Base-by-base conservation (phyloP, 1,140 invertebrate genomes). In the Drosophila ironensis region DNA sequence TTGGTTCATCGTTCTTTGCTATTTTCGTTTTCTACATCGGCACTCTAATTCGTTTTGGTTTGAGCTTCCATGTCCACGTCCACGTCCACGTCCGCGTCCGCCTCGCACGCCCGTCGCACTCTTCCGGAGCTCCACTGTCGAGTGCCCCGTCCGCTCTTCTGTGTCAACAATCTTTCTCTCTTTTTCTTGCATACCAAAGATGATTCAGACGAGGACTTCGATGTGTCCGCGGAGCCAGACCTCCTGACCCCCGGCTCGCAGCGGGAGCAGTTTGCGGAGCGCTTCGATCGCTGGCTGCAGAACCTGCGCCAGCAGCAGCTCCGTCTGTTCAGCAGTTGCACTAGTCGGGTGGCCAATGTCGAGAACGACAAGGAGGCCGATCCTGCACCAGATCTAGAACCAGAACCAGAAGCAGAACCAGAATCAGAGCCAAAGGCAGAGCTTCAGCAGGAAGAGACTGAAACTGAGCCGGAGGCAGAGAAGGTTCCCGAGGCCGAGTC, bases 241-340 rank as follows among this genome's bases (percentile, higher is more conserved):
- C 50, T 45, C 41, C 53, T 78, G 37, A 84, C 63, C 30, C 78
- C 78, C 30, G 57, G 50, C 51, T 70, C 78, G 8, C 72, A 77
- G 46, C 53, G 78, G 17, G 69, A 72, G 40, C 78, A 70, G 27
- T 84, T 82, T 30, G 50, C 70, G 53, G 78, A 70, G 38, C 78
- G 78, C 37, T 78, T 82, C 54, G 80, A 82, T 73, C 69, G 64
- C 42, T 82, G 78, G 78, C 70, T 82, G 51, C 78, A 82, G 6
- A 86, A 78, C 27, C 73, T 82, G 57, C 72, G 77, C 12, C 77
- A 84, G 52, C 72, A 81, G 37, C 77, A 84, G 37, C 61, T 69
- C 5, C 52, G 78, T 17, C 40, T 81, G 41, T 82, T 82, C 80
- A 74, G 69, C 80, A 82, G 78, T 54, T 82, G 78, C 42, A 82